Evolutionary conservation across 2,113 vertebrate genomes (phyloP), one percentile per base, ranked within the genome.

Genomic region (Mus spicilegus): DNA sequence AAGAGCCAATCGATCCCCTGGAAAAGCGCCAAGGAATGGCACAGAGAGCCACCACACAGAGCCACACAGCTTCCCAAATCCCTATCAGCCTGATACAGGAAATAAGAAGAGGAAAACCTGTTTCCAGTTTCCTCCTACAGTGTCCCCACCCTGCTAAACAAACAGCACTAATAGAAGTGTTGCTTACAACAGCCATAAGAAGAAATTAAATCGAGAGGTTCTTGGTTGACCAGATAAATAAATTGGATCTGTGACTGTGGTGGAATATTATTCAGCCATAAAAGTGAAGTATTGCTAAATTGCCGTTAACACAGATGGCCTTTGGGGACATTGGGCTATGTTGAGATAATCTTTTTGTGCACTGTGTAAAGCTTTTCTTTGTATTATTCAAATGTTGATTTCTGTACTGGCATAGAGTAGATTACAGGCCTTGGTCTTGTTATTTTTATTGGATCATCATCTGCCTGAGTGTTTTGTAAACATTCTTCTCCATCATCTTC

Each of bases 1-100:
- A 76, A 54, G 0, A 24, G 46, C 76, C 90, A 78, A 20, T 2
- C 0, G 11, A 17, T 24, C 30, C 1, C 76, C 30, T 63, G 56
- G 8, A 13, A 36, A 30, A 72, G n/a, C 28, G 61, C 28, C 90
- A 72, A 12, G 56, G 75, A 67, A 39, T 0, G 7, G 7, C 90
- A 42, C 56, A 13, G 0, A 3, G 30, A 61, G 39, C 39, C 70
- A 8, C 7, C n/a, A 2, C 0, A 0, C 1, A 67, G 28, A 77
- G 39, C 3, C 51, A 75, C 77, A 49, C 56, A 39, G 33, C 80
- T 54, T 85, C 77, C 89, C 39, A 33, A 22, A 49, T 63, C 3
- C 20, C 36, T 6, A 11, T 36, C 58, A 49, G 61, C 12, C 65
- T 33, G 89, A 89, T 61, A 61, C 30, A 58, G 3, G 24, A 51